Base-by-base conservation (phyloP, 2,113 vertebrate genomes). In the Lipophrys pholis region DNA sequence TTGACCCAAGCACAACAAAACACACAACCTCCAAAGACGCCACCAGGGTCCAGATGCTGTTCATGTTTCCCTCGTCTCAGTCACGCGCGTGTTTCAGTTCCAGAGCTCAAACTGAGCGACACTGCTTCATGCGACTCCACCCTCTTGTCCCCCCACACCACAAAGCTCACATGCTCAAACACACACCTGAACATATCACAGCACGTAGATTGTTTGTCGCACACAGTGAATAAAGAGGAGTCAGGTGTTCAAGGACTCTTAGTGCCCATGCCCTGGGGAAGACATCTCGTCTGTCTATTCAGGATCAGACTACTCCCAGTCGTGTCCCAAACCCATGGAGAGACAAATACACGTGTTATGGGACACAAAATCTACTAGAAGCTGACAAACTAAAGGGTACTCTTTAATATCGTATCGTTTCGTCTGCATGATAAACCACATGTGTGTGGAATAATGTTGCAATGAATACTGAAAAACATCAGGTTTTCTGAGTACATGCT, bases 211-310 rank as follows among this genome's bases (percentile, higher is more conserved):
- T 57, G 74, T 70, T 65, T 84, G 69, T 69, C 53, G 48, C 40
- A 60, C 63, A 84, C 35, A 78, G 51, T 78, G 57, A 66, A 42
- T 12, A 53, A 39, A 53, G 59, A 38, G 17, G 5, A 8, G 6
- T 17, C 43, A 21, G 55, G 14, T 30, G 57, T 39, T 46, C 58
- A 73, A 30, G 50, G 17, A 65, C 69, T 71, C 35, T 45, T 10
- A 8, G 76, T 30, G 10, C 84, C 73, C 84, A 57, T 71, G 65
- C 81, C 90, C 40, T 8, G 46, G 55, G 82, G 80, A 5, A 62
- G 12, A 3, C 2, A 39, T 70, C 43, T 86, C 53, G 5, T 62
- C 78, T 71, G 11, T 86, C 87, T 53, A 12, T 82, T 80, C 76
- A 80, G 48, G 59, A 11, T 36, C 43, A 46, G 59, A 78, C 69